Evolutionary conservation across 2,888 invertebrate genomes (phyloP), one percentile per base, ranked within the genome.

Genomic region (Caenorhabditis sp.): DNA sequence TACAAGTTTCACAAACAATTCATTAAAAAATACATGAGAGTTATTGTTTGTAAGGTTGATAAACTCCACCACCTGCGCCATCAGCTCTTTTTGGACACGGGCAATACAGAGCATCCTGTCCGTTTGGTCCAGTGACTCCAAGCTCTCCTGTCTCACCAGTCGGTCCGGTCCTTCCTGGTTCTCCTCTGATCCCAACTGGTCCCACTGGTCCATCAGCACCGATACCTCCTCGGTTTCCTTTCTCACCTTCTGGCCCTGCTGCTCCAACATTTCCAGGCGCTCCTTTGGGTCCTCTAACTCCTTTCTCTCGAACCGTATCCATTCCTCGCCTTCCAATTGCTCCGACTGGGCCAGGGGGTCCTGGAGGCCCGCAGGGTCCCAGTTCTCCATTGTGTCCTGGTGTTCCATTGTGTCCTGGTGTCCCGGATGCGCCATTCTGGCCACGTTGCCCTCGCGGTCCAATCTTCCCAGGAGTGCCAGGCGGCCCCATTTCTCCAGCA

Each of bases 381-480:
- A 76, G 40, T 8, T 84, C 84, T 32, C 85, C 85, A 47, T 80
- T 80, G 6, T 74, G 58, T 26, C 85, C 85, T 1, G 85, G 85
- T 28, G 76, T 69, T 26, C 85, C 86, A n/a, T 84, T 86, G 62
- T 61, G 62, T 51, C 84, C 86, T 2, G 82, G 81, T 0, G 71
- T 47, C 2, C 86, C 86, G 0, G 77, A 37, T 0, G 58, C 68
- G 13, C 86, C 86, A 20, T 79, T 69, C 18, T 80, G 84, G 0
- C 86, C 86, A 1, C 82, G 71, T 51, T 69, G 79, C 0, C 86
- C 86, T 4, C 84, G 64, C 18, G 86, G 86, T 11, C 86, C 80
- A 11, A 70, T 26, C 28, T 71, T 56, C 35, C 86, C 86, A 1
- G 71, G 51, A 5, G 74, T 18, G 20, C 86, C 86, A 1, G 84